Evolutionary conservation across 2,797 vertebrate species (phyloP).

Genomic region (Strix occidentalis): DNA sequence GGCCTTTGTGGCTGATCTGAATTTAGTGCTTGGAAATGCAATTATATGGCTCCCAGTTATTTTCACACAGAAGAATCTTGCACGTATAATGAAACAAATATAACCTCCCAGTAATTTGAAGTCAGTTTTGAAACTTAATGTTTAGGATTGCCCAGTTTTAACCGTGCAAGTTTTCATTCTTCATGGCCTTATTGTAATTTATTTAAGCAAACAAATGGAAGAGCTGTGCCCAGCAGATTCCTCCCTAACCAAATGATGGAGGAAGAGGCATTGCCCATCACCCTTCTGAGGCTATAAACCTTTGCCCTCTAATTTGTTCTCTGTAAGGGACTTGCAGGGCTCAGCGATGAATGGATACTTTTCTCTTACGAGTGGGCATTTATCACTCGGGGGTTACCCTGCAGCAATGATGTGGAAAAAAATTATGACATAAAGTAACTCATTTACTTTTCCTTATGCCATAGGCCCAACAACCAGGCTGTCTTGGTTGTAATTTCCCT

Average conservation of each 20-base stretch:
- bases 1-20: neutral
- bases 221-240: neutral
- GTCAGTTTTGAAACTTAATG: neutral
- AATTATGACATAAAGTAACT: neutral
- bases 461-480: neutral
- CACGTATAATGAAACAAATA: neutral
- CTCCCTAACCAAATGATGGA: neutral
- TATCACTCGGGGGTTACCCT: neutral
- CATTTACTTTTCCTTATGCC: neutral
- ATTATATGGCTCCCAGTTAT: neutral
- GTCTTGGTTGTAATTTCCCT: neutral
- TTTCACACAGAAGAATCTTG: neutral
- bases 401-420: neutral
- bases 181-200: neutral
- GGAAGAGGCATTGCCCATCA: neutral
- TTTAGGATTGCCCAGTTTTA: neutral
- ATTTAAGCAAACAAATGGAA: neutral
- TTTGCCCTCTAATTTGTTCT: neutral
- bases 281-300: neutral
- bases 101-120: neutral
- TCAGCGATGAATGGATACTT: neutral
- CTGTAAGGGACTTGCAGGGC: rapidly evolving
- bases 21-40: neutral
- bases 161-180: neutral
- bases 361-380: neutral